phyloP scores from a whole-genome alignment of 2,113 vertebrate genomes.

The Mus spicilegus region DNA sequence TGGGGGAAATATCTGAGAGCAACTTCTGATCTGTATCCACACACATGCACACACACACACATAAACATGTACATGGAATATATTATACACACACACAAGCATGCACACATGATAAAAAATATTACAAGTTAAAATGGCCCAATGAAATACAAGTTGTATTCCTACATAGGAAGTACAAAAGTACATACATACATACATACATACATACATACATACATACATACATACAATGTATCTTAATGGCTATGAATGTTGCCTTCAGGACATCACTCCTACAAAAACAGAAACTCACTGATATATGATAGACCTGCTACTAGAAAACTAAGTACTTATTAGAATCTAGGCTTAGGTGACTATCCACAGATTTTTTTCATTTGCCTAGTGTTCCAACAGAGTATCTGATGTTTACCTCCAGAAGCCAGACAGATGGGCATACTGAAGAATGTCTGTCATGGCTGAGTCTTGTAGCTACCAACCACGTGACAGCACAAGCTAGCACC shows the following conservation, averaged over 20 bases:
- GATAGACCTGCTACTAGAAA: neutral
- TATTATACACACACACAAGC: neutral
- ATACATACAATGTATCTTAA: neutral
- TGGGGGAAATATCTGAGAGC: neutral
- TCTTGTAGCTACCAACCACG: neutral
- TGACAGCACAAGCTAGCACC: neutral
- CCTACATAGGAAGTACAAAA: neutral
- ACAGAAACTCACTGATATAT: neutral
- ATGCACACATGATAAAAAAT: too few species aligned
- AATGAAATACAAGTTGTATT: neutral
- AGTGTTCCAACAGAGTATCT: neutral
- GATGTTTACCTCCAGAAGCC: neutral
- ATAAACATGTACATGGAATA: neutral
- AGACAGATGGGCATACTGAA: neutral
- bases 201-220: neutral
- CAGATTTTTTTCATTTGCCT: slow-evolving; percentile 10
- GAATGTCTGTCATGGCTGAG: neutral
- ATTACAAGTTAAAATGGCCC: neutral
- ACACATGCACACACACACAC: neutral
- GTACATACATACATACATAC: neutral
- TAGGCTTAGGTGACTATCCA: neutral
- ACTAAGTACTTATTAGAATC: neutral
- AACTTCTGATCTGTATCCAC: neutral
- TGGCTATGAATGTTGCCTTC: neutral
- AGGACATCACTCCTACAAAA: neutral